Evolutionary conservation across 2,113 vertebrate species (phyloP).

Genomic region (Anhinga anhinga): DNA sequence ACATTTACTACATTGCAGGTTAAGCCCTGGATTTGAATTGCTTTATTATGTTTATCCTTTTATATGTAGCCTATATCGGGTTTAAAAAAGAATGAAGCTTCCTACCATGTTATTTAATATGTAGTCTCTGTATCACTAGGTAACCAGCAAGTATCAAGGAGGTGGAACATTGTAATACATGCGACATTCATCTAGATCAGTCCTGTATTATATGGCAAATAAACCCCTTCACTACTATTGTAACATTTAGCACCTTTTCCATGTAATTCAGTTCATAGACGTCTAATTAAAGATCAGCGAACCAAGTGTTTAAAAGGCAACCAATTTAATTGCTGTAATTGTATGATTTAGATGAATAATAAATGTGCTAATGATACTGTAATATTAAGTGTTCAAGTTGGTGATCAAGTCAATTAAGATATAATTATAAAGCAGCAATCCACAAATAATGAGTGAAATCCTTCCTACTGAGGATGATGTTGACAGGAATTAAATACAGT

Average conservation of each 20-base stretch:
- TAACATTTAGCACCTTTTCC: conserved; percentile 48
- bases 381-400: conserved; percentile 70
- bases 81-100: background rate
- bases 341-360: conserved; percentile 73
- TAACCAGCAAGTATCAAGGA: background rate
- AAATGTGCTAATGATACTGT: conserved; percentile 68
- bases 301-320: conserved; percentile 67
- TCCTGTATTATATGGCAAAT: background rate
- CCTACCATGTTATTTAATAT: background rate
- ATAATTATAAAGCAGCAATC: conserved; percentile 66
- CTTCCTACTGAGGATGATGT: conserved; percentile 15
- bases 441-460: conserved; percentile 36
- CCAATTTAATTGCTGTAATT: conserved; percentile 70
- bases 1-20: background rate
- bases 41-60: background rate
- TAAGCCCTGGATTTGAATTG: background rate
- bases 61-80: background rate
- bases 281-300: conserved; percentile 74
- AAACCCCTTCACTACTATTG: background rate
- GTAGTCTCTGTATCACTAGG: background rate
- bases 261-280: conserved; percentile 32
- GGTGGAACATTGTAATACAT: background rate
- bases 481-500: background rate
- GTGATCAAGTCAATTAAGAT: conserved; percentile 76
- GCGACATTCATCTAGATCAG: background rate